Evolutionary conservation across 2,797 vertebrate species (phyloP).

Genomic region (Microctenopoma lineatum): DNA sequence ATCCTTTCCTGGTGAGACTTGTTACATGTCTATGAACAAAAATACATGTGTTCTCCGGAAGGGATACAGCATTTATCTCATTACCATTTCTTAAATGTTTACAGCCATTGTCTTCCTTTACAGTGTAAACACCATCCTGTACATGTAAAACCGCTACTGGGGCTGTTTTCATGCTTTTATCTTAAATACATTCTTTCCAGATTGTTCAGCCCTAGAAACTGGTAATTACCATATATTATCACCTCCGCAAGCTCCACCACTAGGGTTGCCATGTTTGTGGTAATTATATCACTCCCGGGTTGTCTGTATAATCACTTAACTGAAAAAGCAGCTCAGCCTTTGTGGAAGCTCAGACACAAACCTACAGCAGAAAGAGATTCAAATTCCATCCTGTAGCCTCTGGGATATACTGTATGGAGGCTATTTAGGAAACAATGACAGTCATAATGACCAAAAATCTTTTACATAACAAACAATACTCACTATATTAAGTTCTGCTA

Average conservation of each 20-base stretch:
- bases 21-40: constrained; percentile 45
- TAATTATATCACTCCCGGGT: constrained; percentile 83
- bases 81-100: constrained; percentile 75
- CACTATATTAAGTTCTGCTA: too few species aligned
- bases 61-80: constrained; percentile 72
- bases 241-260: constrained; percentile 74
- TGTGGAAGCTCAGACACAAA: constrained; percentile 46
- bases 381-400: constrained; percentile 17
- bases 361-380: constrained; percentile 35
- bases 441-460: background rate
- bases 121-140: constrained; percentile 61
- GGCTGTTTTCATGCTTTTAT: constrained; percentile 81
- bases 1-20: constrained; percentile 36
- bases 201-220: constrained; percentile 77
- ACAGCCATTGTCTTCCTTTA: constrained; percentile 73
- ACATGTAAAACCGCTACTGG: constrained; percentile 65
- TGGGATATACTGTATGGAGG: background rate
- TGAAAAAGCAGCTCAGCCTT: constrained; percentile 64
- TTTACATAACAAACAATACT: background rate
- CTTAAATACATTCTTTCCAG: constrained; percentile 80
- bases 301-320: constrained; percentile 79
- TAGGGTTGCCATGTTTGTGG: constrained; percentile 79
- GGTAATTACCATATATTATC: constrained; percentile 85
- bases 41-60: constrained; percentile 63
- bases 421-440: background rate